These are phyloP conservation scores for Spodoptera exigua DNA, from an alignment of 2,888 invertebrate genomes.

Conservation along the genomic window DNA sequence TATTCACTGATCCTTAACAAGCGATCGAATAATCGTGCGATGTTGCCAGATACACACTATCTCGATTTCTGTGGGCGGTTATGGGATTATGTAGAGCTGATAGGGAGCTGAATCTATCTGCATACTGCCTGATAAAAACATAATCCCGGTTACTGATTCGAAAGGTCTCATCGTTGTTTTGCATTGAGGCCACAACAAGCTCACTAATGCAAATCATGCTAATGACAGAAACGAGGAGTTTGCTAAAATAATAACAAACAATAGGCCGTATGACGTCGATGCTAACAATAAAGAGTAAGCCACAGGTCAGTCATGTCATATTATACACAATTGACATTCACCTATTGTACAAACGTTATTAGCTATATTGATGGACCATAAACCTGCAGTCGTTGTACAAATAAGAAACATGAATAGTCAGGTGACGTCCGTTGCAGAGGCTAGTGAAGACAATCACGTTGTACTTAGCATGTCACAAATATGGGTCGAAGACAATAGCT, in stretches of 20 bases:
- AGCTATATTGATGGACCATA: conserved; percentile 32
- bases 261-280: conserved; percentile 30
- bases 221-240: conserved; percentile 4
- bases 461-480: conserved; percentile 12
- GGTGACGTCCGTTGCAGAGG: conserved; percentile 35
- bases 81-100: conserved; percentile 50
- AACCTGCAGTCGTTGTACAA: conserved; percentile 24
- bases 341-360: conserved; percentile 43
- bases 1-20: conserved; percentile 4
- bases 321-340: conserved; percentile 33
- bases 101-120: conserved; percentile 45
- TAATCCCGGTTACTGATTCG: conserved; percentile 25
- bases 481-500: not conserved
- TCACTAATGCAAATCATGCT: not conserved
- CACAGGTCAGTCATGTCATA: conserved; percentile 23
- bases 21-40: conserved; percentile 5
- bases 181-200: conserved; percentile 7
- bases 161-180: conserved; percentile 21
- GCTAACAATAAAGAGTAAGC: conserved; percentile 16
- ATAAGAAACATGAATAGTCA: conserved; percentile 30
- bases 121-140: conserved; percentile 41
- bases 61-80: conserved; percentile 42
- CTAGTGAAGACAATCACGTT: conserved; percentile 41
- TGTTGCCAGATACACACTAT: conserved; percentile 26
- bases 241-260: conserved; percentile 16